Conservation (phyloP, 2,797 vertebrate genomes). For the Paguma larvata region DNA sequence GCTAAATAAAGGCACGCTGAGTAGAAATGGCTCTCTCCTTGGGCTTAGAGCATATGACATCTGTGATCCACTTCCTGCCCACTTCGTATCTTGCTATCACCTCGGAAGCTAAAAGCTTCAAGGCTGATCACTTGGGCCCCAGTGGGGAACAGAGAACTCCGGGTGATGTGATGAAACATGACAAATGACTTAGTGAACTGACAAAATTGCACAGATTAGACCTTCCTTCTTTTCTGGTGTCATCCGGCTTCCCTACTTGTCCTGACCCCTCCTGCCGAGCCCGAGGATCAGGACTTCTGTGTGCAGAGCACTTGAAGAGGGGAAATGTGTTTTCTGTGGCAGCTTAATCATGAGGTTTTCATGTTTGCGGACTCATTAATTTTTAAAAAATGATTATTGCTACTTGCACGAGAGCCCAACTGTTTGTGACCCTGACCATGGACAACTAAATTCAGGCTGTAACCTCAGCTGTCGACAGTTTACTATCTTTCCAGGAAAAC, state of each 20-base stretch:
- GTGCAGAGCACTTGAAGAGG: neutral
- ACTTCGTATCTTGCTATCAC: neutral
- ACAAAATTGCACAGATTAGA: conserved; percentile 72
- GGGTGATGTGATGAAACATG: conserved; percentile 78
- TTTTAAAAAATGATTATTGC: conserved; percentile 65
- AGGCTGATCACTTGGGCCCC: conserved; percentile 24
- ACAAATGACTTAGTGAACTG: conserved; percentile 76
- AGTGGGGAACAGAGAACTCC: neutral
- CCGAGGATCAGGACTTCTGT: neutral
- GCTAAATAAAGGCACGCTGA: conserved; percentile 1
- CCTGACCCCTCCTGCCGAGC: neutral
- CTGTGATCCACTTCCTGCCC: neutral
- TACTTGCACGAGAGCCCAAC: conserved; percentile 80
- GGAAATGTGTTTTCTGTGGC: conserved; percentile 61
- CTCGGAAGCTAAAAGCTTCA: conserved; percentile 55
- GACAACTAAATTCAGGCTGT: conserved; percentile 78
- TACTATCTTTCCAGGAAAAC: conserved; percentile 62
- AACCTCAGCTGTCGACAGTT: conserved; percentile 78
- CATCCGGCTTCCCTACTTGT: neutral
- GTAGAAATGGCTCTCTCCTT: neutral
- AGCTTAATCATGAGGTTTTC: conserved; percentile 75
- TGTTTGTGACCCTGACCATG: conserved; percentile 72
- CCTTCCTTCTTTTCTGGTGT: conserved; percentile 44
- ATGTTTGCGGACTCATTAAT: conserved; percentile 75
- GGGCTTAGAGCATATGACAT: neutral